These are phyloP conservation scores for Ectobius pallidus DNA, from an alignment of 2,888 invertebrate species.

Conservation along the genomic window DNA sequence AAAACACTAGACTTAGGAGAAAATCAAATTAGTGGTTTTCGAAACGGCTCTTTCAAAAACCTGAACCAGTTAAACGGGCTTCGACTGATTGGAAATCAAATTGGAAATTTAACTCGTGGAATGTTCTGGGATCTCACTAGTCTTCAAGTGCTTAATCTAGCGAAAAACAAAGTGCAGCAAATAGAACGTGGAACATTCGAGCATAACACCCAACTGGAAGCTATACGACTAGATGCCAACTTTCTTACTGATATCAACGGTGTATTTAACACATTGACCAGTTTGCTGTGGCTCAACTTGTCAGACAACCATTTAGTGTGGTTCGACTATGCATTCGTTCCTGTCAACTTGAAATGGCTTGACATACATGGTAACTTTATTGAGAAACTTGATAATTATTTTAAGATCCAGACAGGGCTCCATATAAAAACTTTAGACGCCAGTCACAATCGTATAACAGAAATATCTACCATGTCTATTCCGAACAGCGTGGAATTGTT, in stretches of 20 bases:
- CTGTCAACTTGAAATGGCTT: slow-evolving; percentile 86
- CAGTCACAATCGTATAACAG: slow-evolving; percentile 85
- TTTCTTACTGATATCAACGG: slow-evolving; percentile 89
- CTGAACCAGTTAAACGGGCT: slow-evolving; percentile 86
- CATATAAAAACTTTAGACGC: slow-evolving; percentile 83
- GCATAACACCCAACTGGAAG: slow-evolving; percentile 80
- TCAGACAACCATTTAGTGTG: slow-evolving; percentile 90
- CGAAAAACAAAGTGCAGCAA: slow-evolving; percentile 86
- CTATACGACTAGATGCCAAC: slow-evolving; percentile 87
- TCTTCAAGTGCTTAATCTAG: slow-evolving; percentile 84
- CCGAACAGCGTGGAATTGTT: slow-evolving; percentile 87
- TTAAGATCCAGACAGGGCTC: slow-evolving; percentile 72
- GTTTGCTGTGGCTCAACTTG: slow-evolving; percentile 84
- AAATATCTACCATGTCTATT: slow-evolving; percentile 82
- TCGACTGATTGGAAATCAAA: slow-evolving; percentile 87
- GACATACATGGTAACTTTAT: slow-evolving; percentile 91
- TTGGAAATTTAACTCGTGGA: slow-evolving; percentile 80
- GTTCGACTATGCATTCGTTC: slow-evolving; percentile 93
- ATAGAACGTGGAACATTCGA: slow-evolving; percentile 86
- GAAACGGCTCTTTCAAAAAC: slow-evolving; percentile 84
- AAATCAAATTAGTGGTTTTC: slow-evolving; percentile 84
- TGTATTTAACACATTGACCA: slow-evolving; percentile 84
- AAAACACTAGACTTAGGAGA: slow-evolving; percentile 91
- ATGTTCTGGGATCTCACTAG: slow-evolving; percentile 88
- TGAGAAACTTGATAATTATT: slow-evolving; percentile 86